phyloP scores from a whole-genome alignment of 64 coral and sea anemone genomes.

The Montipora efflorescens region DNA sequence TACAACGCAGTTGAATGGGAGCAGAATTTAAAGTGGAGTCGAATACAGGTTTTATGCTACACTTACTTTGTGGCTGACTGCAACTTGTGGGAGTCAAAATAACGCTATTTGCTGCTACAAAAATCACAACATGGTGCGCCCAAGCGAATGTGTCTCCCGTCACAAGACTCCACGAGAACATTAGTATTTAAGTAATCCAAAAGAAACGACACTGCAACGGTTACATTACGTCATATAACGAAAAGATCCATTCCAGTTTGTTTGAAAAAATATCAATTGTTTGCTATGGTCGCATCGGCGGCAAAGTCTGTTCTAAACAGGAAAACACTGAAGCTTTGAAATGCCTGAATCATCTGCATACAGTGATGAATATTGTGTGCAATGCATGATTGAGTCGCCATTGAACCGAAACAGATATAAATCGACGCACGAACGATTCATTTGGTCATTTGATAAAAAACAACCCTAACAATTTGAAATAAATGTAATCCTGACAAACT shows the following conservation, averaged over 20 bases:
- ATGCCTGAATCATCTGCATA: not conserved
- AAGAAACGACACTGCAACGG: no score
- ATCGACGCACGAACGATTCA: not conserved
- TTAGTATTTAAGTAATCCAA: not conserved
- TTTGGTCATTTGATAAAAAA: not conserved
- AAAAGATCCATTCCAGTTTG: not conserved
- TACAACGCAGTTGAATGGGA: no score
- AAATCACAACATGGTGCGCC: not conserved
- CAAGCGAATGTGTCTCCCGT: not conserved
- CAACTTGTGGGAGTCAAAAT: not conserved
- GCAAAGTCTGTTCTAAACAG: not conserved
- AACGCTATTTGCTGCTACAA: not conserved
- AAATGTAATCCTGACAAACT: not conserved
- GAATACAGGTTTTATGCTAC: not conserved
- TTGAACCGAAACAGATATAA: not conserved
- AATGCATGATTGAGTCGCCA: not conserved
- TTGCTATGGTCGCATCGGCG: not conserved
- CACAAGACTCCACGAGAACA: not conserved
- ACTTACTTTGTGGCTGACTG: not conserved
- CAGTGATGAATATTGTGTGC: not conserved
- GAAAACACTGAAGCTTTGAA: not conserved
- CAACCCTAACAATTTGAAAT: not conserved
- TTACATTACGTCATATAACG: no score
- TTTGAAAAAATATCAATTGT: no score
- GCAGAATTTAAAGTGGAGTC: no score